Evolutionary conservation across 2,888 invertebrate genomes (phyloP), one percentile per base, ranked within the genome.

Genomic region (Phymatocera aterrima): DNA sequence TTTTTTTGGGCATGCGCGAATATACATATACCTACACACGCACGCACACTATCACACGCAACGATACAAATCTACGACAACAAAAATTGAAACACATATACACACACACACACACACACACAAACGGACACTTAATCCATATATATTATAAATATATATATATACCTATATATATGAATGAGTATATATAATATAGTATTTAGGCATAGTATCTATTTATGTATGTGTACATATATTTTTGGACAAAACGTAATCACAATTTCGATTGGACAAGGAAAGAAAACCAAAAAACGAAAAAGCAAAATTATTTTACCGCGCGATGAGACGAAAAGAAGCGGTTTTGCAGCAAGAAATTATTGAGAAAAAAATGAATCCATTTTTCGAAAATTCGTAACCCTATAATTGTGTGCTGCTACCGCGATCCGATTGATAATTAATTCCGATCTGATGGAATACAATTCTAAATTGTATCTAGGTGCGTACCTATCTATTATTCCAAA

Each of bases 211-310:
- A 57, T 75, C 75, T 75, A 75, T 75, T 75, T 75, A 75, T 46
- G 85, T 83, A 86, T 83, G 83, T 87, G 87, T 87, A 87, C 84
- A 87, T 87, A 87, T 87, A 87, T 87, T 87, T 87, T 87, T 87
- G 86, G 86, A 87, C 85, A 85, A 85, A 80, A 79, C 82, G 80
- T 79, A 81, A 83, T 80, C 75, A 81, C 70, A 82, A 83, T 75
- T 60, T 75, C 75, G n/a, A 75, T 75, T 75, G 75, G 75, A 75
- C 75, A 57, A n/a, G n/a, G n/a, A n/a, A n/a, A n/a, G n/a, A n/a
- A n/a, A n/a, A n/a, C n/a, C n/a, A n/a, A n/a, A n/a, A n/a, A n/a
- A n/a, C n/a, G n/a, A n/a, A n/a, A n/a, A n/a, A n/a, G n/a, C n/a
- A n/a, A 75, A 75, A 40, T 75, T 57, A 75, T 75, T 75, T 21